Evolutionary conservation across 2,888 invertebrate genomes (phyloP), one percentile per base, ranked within the genome.

Genomic region (Tricholauxania praeusta): DNA sequence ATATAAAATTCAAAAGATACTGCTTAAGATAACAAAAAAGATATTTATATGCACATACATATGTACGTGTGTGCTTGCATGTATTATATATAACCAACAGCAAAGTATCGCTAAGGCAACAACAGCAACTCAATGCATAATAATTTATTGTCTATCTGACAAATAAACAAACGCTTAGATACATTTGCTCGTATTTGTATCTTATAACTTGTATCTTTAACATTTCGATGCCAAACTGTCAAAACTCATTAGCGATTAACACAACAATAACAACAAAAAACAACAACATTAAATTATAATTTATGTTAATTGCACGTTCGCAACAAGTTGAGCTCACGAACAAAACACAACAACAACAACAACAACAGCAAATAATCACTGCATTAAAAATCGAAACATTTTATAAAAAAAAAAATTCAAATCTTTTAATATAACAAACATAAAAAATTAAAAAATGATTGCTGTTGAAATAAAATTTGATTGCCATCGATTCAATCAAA

Each of bases 231-330:
- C 47, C 63, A 68, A 71, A 51, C 65, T 68, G 74, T 71, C 71
- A 74, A 74, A 74, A 74, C 71, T 71, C 74, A 74, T 74, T 74
- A 74, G 71, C 68, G 67, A 66, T 71, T 68, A 67, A 51, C 66
- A 66, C 59, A 53, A 15, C 32, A 52, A 53, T 19, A 60, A 66
- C 53, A 64, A 55, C 49, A 63, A 63, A 47, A 19, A 68, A 2
- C 55, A 57, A 39, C 14, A 57, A 63, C 32, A 15, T 39, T 28
- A 63, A n/a, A 63, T 66, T 55, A 75, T 76, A 78, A 81, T 78
- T 76, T 80, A 82, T 83, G 83, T 65, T 81, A 76, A 81, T 82
- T 76, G 75, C 69, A 59, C 48, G 62, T 67, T 28, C 62, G 47
- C 62, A 63, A 64, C 69, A 64, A 75, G 76, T 72, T 73, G 74